Evolutionary conservation across 1,140 invertebrate genomes (phyloP).

Genomic region (Melitaea cinxia): DNA sequence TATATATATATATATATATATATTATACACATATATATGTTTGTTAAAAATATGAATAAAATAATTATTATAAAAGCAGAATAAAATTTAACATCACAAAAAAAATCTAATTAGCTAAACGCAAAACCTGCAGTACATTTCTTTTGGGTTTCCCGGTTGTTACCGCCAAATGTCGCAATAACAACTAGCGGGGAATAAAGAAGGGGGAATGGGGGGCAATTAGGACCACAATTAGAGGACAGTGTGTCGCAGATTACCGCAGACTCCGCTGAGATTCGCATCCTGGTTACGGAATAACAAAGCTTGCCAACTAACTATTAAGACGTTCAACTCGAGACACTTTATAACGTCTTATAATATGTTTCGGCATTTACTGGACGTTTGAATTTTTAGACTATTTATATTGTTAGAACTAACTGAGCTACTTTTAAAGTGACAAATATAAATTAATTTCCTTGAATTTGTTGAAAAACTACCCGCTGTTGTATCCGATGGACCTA

Average conservation of each 20-base stretch:
- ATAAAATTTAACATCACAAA: background rate
- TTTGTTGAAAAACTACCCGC: no score
- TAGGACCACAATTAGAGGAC: conserved; percentile 81
- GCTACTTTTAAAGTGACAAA: no score
- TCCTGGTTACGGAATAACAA: conserved; percentile 58
- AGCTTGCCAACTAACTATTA: conserved; percentile 76
- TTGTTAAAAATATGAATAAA: no score
- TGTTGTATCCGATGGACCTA: no score
- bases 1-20: no score
- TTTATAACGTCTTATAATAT: conserved; percentile 49
- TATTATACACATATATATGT: no score
- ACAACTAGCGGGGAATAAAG: conserved; percentile 59
- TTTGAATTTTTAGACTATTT: no score
- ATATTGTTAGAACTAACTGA: no score
- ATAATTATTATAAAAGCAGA: no score
- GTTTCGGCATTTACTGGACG: conserved; percentile 1
- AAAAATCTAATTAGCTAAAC: conserved; percentile 16
- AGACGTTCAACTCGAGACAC: conserved; percentile 51
- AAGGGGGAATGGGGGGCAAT: conserved; percentile 67
- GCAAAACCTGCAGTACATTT: conserved; percentile 30
- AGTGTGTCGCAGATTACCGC: conserved; percentile 79
- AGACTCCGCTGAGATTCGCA: conserved; percentile 62
- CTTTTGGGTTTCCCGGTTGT: conserved; percentile 40
- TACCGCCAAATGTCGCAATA: conserved; percentile 48
- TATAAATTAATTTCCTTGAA: no score